Evolutionary conservation across 1,140 invertebrate species (phyloP).

Genomic region (Idris sp.): DNA sequence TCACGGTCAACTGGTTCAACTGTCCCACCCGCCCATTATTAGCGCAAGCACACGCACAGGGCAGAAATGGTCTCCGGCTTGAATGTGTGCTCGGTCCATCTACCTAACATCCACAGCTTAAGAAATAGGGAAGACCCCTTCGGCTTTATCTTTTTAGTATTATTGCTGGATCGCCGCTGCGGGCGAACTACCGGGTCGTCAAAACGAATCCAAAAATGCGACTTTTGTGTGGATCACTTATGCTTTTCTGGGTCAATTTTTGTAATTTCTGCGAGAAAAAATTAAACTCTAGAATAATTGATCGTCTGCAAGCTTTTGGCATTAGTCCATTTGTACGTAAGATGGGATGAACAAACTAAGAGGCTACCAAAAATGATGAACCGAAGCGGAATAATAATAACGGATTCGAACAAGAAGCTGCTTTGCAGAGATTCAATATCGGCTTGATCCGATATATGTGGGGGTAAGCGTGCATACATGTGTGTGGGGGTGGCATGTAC

Average conservation of each 20-base stretch:
- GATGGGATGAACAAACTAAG: slow-evolving; percentile 59
- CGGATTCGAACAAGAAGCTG: slow-evolving; percentile 30
- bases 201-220: slow-evolving; percentile 34
- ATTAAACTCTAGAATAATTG: no score
- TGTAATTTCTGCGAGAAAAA: no score
- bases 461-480: slow-evolving; percentile 54
- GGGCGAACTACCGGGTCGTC: slow-evolving; percentile 38
- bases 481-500: slow-evolving; percentile 59
- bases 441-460: slow-evolving; percentile 57
- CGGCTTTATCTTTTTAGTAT: slow-evolving; percentile 78
- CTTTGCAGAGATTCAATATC: slow-evolving; percentile 56
- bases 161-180: slow-evolving; percentile 75
- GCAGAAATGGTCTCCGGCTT: slow-evolving; percentile 67
- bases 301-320: slow-evolving; percentile 26
- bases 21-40: slow-evolving; percentile 77
- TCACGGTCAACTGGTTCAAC: slow-evolving; percentile 79
- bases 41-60: no score
- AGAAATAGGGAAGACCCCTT: slow-evolving; percentile 72
- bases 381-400: slow-evolving; percentile 64
- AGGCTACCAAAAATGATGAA: slow-evolving; percentile 58
- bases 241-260: slow-evolving; percentile 15
- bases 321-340: slow-evolving; percentile 49
- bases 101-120: slow-evolving; percentile 70
- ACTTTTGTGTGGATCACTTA: no score
- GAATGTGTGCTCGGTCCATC: slow-evolving; percentile 58